These are phyloP conservation scores for Dromius quadrimaculatus DNA, from an alignment of 2,888 invertebrate species.

Conservation along the genomic window DNA sequence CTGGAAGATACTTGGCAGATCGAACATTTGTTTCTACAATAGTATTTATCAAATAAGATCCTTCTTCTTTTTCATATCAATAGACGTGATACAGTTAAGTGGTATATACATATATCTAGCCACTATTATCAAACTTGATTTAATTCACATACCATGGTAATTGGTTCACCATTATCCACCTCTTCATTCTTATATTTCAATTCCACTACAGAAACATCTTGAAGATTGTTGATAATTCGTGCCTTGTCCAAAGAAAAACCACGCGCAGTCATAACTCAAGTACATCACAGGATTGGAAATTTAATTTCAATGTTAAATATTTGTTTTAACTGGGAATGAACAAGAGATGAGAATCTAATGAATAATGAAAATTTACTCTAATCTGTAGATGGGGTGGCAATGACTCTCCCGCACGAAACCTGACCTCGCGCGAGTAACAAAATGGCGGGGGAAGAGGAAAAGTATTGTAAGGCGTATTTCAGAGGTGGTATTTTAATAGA, in stretches of 20 bases:
- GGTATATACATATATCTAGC: no score
- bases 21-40: no score
- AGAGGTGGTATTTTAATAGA: conserved; percentile 61
- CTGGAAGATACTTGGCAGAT: no score
- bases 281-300: conserved; percentile 37
- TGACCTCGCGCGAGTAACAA: background rate
- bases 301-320: conserved; percentile 52
- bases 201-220: no score
- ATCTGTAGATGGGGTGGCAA: conserved; percentile 24
- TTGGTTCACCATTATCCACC: no score
- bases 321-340: conserved; percentile 50
- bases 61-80: no score
- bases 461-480: conserved; percentile 22
- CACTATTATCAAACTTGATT: no score
- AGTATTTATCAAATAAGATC: no score
- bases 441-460: background rate
- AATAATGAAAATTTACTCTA: conserved; percentile 51
- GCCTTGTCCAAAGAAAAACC: conserved; percentile 24
- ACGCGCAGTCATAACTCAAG: conserved; percentile 38
- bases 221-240: no score
- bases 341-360: conserved; percentile 50
- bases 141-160: no score
- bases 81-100: no score
- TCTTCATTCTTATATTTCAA: no score
- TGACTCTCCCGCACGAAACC: background rate